Conservation (phyloP, 2,113 vertebrate species). For the Ifrita kowaldi region DNA sequence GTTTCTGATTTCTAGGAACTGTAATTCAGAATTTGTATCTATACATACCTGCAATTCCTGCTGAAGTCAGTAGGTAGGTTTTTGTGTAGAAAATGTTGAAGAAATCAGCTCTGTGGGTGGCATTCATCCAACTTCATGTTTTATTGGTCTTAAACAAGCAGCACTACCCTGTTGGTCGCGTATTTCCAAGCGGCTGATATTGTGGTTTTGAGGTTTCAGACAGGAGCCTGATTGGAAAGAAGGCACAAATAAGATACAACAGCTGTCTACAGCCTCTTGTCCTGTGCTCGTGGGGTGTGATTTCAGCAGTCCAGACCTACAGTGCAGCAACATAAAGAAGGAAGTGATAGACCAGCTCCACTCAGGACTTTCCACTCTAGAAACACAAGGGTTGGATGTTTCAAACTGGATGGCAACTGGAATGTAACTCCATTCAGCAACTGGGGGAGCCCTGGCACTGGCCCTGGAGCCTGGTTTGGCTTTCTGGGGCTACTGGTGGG, state of each 20-base stretch:
- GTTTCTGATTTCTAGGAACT: background rate
- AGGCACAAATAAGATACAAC: background rate
- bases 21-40: background rate
- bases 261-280: background rate
- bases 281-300: background rate
- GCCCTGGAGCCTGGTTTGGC: background rate
- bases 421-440: background rate
- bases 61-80: background rate
- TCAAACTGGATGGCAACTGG: background rate
- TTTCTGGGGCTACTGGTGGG: background rate
- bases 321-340: background rate
- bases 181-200: background rate
- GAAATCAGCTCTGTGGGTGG: background rate
- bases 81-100: background rate
- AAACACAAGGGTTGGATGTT: background rate
- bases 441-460: background rate
- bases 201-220: conserved; percentile 45
- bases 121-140: background rate
- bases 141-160: conserved; percentile 18
- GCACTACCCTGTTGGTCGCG: background rate
- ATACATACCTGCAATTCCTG: background rate
- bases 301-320: background rate
- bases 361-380: background rate
- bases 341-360: background rate
- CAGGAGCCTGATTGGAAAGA: background rate